Percentiles rank a stretch among this genome's conserved stretches.
Evolutionary conservation across 92 coral and sea anemone species (phyloP).

Genomic region (Epizoanthus scotinus): DNA sequence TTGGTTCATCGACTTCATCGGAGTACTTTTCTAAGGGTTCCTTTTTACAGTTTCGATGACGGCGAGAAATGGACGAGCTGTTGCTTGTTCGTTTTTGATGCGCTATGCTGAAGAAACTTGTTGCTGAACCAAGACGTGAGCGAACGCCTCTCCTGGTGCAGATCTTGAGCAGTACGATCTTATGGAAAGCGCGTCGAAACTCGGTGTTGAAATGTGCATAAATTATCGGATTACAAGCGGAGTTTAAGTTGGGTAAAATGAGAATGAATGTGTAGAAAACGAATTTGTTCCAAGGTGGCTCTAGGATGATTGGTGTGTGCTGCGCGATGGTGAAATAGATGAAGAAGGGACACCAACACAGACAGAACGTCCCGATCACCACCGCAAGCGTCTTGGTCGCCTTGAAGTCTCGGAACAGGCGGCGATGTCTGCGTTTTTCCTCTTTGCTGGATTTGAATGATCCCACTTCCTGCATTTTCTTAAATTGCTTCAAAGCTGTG

Average conservation of each 20-base stretch:
- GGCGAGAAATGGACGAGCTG: neutral
- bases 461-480: constrained; percentile 70
- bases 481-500: constrained; percentile 86
- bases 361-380: constrained; percentile 87
- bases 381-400: constrained; percentile 94
- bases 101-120: neutral
- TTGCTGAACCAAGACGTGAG: constrained; percentile 8
- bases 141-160: constrained; percentile 13
- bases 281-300: constrained; percentile 37
- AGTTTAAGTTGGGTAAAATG: constrained; percentile 85
- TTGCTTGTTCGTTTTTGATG: neutral
- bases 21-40: neutral
- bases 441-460: constrained; percentile 48
- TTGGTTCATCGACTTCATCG: constrained; percentile 19
- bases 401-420: constrained; percentile 75
- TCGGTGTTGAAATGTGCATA: constrained; percentile 93
- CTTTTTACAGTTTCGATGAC: neutral
- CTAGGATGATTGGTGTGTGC: constrained; percentile 39
- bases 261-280: constrained; percentile 43
- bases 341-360: constrained; percentile 98
- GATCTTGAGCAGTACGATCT: constrained; percentile 59
- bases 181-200: constrained; percentile 86
- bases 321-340: constrained; percentile 70
- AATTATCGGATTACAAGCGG: constrained; percentile 92
- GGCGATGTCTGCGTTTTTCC: constrained; percentile 61